Conservation (phyloP, 1,140 invertebrate genomes). For the Trypoxylus dichotomus region DNA sequence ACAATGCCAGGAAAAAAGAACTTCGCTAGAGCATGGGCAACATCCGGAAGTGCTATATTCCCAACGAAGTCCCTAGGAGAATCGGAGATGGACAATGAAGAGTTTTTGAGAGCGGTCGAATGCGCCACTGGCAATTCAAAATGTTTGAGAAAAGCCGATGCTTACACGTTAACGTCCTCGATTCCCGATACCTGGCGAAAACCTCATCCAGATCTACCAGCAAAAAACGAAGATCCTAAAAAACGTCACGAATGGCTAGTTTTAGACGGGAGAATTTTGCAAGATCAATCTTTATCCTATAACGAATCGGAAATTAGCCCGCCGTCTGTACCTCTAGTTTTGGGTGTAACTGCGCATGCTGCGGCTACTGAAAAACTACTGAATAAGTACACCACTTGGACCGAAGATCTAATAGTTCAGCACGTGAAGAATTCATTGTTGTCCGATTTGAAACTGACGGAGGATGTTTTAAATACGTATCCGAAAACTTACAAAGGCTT, state of each 20-base stretch:
- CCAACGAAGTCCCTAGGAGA: constrained; percentile 64
- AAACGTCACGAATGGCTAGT: constrained; percentile 74
- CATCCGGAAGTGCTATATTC: constrained; percentile 70
- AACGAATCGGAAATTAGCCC: constrained; percentile 59
- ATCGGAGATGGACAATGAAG: constrained; percentile 62
- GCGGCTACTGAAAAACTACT: constrained; percentile 62
- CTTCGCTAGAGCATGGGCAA: constrained; percentile 73
- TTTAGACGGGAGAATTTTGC: constrained; percentile 68
- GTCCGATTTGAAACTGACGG: constrained; percentile 61
- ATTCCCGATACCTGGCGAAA: constrained; percentile 71
- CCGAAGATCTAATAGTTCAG: constrained; percentile 62
- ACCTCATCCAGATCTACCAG: constrained; percentile 62
- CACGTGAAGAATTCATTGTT: constrained; percentile 67
- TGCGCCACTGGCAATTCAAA: constrained; percentile 59
- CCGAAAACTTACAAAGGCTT: constrained; percentile 68
- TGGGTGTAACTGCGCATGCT: constrained; percentile 74
- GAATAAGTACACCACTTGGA: constrained; percentile 63
- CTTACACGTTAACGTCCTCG: constrained; percentile 64
- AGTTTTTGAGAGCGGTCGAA: constrained; percentile 60
- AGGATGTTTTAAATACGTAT: constrained; percentile 65
- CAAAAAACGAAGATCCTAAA: constrained; percentile 57
- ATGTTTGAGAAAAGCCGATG: constrained; percentile 64
- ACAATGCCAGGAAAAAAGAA: constrained; percentile 60
- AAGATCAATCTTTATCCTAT: constrained; percentile 64
- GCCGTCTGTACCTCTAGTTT: constrained; percentile 61